Conservation (phyloP, 2,888 invertebrate species). For the Creontiades dilutus region DNA sequence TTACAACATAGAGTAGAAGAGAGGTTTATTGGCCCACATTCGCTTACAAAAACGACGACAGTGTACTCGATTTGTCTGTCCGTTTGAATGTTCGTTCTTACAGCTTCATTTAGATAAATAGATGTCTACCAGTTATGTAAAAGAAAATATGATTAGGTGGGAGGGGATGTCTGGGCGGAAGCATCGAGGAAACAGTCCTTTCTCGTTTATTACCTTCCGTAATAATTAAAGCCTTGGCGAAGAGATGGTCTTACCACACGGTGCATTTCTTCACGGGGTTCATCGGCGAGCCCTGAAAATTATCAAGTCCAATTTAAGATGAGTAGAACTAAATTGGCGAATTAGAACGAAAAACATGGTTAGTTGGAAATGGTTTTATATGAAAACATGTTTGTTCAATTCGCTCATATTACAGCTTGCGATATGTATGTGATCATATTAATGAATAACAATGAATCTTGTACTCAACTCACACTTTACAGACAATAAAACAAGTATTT, state of each 20-base stretch:
- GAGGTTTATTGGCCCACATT: constrained; percentile 18
- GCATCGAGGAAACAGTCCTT: not conserved
- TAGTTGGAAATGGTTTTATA: too few relatives aligned
- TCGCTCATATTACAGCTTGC: too few relatives aligned
- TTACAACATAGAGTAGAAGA: not conserved
- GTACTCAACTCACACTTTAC: too few relatives aligned
- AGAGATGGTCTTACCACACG: constrained; percentile 80
- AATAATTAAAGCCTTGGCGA: constrained; percentile 31
- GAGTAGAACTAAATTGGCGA: too few relatives aligned
- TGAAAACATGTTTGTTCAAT: not conserved
- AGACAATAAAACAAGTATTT: too few relatives aligned
- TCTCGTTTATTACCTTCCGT: not conserved
- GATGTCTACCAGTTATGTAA: not conserved
- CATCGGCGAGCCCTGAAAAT: constrained; percentile 80
- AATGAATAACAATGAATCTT: too few relatives aligned
- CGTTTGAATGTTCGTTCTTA: not conserved
- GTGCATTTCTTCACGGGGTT: constrained; percentile 83
- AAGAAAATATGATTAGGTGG: not conserved
- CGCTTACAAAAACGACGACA: not conserved
- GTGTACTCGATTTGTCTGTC: not conserved
- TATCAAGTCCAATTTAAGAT: not conserved
- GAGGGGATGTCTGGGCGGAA: constrained; percentile 1
- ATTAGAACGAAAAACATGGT: too few relatives aligned
- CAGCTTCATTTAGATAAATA: not conserved
- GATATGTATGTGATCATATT: too few relatives aligned